phyloP scores from a whole-genome alignment of 2,113 vertebrate species.

The Microtus ochrogaster region DNA sequence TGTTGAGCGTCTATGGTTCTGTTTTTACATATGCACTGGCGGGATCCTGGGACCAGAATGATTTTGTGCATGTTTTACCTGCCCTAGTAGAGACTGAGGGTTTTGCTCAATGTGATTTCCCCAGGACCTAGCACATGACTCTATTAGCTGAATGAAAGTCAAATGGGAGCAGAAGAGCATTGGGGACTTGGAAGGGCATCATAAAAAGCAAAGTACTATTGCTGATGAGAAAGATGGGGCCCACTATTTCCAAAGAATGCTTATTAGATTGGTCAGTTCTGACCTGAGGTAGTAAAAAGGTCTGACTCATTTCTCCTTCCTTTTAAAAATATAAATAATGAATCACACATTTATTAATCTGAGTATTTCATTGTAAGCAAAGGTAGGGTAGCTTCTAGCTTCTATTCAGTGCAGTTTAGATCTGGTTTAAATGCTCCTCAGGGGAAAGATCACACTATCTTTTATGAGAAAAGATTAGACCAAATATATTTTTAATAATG shows the following conservation, averaged over 20 bases:
- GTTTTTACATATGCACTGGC: constrained; percentile 14
- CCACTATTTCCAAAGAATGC: constrained; percentile 35
- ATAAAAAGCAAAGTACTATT: constrained; percentile 41
- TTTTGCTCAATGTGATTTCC: constrained; percentile 10
- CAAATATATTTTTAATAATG: constrained; percentile 64
- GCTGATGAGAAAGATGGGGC: constrained; percentile 27
- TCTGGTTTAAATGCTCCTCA: constrained; percentile 47
- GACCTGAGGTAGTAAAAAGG: neutral
- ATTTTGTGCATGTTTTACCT: neutral
- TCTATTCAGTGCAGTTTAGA: neutral
- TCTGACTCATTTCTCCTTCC: constrained; percentile 22
- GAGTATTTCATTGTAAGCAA: constrained; percentile 61
- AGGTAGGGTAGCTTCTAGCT: constrained; percentile 24
- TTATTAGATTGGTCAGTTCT: constrained; percentile 40
- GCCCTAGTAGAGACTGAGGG: neutral
- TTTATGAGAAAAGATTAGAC: constrained; percentile 60
- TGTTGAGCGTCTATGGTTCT: neutral
- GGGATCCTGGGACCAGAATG: constrained; percentile 7
- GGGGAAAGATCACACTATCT: constrained; percentile 43
- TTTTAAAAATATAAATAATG: constrained; percentile 39
- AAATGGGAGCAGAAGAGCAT: constrained; percentile 37
- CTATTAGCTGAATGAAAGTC: constrained; percentile 59
- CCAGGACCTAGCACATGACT: neutral
- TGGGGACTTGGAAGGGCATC: constrained; percentile 23
- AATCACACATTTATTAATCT: constrained; percentile 40